Evolutionary conservation across 2,113 vertebrate genomes (phyloP).

Genomic region (Leucosticte australis): DNA sequence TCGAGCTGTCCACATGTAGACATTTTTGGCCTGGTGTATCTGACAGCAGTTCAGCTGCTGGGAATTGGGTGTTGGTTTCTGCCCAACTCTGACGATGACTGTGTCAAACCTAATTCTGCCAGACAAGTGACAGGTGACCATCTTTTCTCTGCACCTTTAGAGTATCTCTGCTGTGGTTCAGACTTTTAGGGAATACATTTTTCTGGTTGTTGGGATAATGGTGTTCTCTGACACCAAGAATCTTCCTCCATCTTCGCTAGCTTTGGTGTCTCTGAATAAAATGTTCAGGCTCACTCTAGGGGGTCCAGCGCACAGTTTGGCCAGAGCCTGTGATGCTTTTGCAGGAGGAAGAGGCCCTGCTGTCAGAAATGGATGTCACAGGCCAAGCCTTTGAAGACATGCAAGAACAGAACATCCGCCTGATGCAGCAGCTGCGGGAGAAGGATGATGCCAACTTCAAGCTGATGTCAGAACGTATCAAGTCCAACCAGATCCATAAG

Average conservation of each 20-base stretch:
- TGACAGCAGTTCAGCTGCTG: not conserved
- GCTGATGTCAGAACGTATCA: constrained; percentile 96
- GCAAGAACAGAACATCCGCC: constrained; percentile 97
- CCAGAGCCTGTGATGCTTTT: not conserved
- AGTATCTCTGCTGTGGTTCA: not conserved
- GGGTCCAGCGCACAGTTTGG: not conserved
- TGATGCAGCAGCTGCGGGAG: constrained; percentile 97
- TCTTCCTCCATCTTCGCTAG: not conserved
- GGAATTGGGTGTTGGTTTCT: not conserved
- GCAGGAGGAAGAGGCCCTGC: constrained; percentile 93
- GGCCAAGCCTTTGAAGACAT: constrained; percentile 98
- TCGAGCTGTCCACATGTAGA: not conserved
- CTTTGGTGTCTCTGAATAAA: not conserved
- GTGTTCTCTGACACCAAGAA: not conserved
- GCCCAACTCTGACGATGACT: not conserved
- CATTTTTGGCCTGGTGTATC: not conserved
- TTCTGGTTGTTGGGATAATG: not conserved
- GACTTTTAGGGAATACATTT: not conserved
- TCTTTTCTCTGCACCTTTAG: not conserved
- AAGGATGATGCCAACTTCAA: constrained; percentile 99
- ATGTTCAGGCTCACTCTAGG: not conserved
- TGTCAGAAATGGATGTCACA: constrained; percentile 98
- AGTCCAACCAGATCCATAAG: constrained; percentile 98
- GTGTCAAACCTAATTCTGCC: not conserved
- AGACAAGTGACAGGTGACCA: not conserved